These are phyloP conservation scores for Brachionus paranguensis DNA, from an alignment of 1,140 invertebrate species.

Conservation along the genomic window DNA sequence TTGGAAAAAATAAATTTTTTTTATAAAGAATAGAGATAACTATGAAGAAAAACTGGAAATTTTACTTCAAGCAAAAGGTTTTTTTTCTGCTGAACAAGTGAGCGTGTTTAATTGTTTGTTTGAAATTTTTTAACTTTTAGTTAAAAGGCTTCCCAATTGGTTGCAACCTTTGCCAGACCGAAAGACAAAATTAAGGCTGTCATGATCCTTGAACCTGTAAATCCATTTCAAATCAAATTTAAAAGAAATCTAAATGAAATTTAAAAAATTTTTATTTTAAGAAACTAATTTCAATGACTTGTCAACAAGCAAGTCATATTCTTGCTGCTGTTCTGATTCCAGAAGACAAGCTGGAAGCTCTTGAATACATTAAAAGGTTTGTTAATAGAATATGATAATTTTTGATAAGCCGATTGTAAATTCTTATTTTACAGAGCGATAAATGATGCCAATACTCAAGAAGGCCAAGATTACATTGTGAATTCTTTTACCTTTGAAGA, in stretches of 20 bases:
- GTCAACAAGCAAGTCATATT: constrained; percentile 37
- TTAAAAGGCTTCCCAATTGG: constrained; percentile 14
- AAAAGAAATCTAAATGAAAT: not conserved
- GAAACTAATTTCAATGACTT: constrained; percentile 37
- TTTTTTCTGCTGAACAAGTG: constrained; percentile 38
- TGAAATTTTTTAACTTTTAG: not conserved
- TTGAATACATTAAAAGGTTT: constrained; percentile 37
- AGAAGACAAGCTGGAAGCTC: constrained; percentile 23
- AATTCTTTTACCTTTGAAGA: constrained; percentile 34
- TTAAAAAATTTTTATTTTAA: not conserved
- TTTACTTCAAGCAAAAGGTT: not conserved
- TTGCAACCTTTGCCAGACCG: constrained; percentile 10
- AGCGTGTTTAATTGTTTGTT: not conserved
- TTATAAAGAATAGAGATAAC: constrained; percentile 16
- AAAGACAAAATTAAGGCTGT: constrained; percentile 39
- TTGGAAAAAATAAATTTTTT: not conserved
- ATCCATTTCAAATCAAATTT: not conserved
- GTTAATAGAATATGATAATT: not conserved
- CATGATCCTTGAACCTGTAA: constrained; percentile 37
- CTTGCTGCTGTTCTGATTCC: constrained; percentile 9
- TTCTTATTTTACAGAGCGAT: not conserved
- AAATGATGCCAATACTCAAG: constrained; percentile 39
- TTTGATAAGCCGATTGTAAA: not conserved
- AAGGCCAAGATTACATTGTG: constrained; percentile 38
- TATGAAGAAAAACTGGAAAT: constrained; percentile 31